Evolutionary conservation across 35 echinoderm and acorn worm species (phyloP).

Genomic region (Apostichopus californicus): DNA sequence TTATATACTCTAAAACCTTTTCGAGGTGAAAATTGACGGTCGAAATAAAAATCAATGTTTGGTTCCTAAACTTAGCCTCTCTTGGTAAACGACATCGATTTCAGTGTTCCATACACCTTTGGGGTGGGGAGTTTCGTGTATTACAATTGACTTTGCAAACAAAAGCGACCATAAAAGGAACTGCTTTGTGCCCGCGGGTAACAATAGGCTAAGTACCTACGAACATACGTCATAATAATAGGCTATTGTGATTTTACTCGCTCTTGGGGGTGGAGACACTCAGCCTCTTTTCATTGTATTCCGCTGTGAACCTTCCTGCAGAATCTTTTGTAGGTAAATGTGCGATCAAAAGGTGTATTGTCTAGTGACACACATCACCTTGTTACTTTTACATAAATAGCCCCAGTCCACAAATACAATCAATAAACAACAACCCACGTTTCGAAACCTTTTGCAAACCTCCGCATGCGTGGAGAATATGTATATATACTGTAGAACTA

Average conservation of each 20-base stretch:
- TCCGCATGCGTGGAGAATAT: too few relatives aligned
- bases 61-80: not conserved
- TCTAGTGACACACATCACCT: too few relatives aligned
- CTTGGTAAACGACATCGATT: not conserved
- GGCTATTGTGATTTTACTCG: not conserved
- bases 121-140: not conserved
- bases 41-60: not conserved
- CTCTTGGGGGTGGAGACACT: slow-evolving; percentile 31
- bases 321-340: not conserved
- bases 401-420: too few relatives aligned
- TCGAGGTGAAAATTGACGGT: not conserved
- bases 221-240: not conserved
- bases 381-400: too few relatives aligned
- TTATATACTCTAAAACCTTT: not conserved
- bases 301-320: not conserved
- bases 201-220: slow-evolving; percentile 2
- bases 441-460: too few relatives aligned
- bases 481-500: too few relatives aligned
- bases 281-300: not conserved
- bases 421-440: too few relatives aligned
- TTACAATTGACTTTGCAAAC: not conserved
- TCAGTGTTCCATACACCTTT: not conserved
- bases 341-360: too few relatives aligned
- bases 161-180: not conserved
- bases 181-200: not conserved